Conservation (phyloP, 2,113 vertebrate species). For the Micromys minutus region DNA sequence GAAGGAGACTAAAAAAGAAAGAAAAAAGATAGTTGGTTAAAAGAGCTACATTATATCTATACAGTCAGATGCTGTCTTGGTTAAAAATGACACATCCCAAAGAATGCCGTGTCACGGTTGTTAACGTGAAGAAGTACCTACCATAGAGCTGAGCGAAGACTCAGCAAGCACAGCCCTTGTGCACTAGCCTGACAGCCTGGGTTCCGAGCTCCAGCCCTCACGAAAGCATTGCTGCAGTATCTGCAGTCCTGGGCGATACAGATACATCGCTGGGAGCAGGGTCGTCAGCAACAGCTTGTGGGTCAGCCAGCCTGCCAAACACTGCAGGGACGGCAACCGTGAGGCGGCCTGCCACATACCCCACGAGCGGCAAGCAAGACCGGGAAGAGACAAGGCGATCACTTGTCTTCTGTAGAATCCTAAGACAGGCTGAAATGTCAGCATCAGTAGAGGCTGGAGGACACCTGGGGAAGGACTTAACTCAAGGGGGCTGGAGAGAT, state of each 20-base stretch:
- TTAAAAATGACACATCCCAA: not conserved
- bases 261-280: not conserved
- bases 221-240: not conserved
- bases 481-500: not conserved
- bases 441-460: not conserved
- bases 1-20: not conserved
- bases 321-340: too few relatives aligned
- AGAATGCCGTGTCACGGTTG: not conserved
- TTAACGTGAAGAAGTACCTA: not conserved
- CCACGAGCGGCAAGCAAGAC: not conserved
- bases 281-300: not conserved
- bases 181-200: not conserved
- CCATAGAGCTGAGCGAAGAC: not conserved
- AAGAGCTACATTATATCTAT: not conserved
- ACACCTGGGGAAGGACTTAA: not conserved
- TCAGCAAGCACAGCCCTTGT: not conserved
- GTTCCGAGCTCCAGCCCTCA: not conserved
- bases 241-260: not conserved
- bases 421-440: not conserved
- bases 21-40: not conserved
- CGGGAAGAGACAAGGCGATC: not conserved
- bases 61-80: not conserved
- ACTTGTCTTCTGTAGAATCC: not conserved
- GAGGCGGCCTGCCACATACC: not conserved
- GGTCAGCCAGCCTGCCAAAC: not conserved